These are phyloP conservation scores for Tenodera sinensis DNA, from an alignment of 2,888 invertebrate genomes.

Conservation along the genomic window DNA sequence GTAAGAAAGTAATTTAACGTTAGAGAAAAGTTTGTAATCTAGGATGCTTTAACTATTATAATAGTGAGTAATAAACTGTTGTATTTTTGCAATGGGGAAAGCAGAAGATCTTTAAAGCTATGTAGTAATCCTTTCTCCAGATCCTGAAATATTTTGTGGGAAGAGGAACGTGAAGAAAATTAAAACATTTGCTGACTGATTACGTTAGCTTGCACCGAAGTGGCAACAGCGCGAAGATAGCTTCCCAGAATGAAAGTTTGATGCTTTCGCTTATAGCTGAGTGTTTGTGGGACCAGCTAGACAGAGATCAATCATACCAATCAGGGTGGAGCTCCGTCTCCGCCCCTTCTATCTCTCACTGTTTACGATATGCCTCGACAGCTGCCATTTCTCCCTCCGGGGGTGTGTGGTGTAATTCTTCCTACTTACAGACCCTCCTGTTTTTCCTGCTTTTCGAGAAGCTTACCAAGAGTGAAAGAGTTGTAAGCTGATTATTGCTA, in stretches of 20 bases:
- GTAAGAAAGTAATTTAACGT: no score
- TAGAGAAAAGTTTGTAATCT: no score
- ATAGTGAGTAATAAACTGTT: no score
- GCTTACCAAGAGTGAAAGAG: not conserved
- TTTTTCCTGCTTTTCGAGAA: not conserved
- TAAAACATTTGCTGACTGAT: no score
- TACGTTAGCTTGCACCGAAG: not conserved
- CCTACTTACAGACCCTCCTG: not conserved
- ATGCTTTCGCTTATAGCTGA: not conserved
- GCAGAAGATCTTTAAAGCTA: no score
- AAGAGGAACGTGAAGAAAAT: no score
- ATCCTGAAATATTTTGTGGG: no score
- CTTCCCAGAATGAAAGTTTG: not conserved
- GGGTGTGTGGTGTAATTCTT: not conserved
- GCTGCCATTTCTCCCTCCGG: not conserved
- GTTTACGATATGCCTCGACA: not conserved
- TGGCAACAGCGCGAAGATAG: not conserved
- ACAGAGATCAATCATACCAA: not conserved
- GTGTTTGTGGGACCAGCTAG: not conserved
- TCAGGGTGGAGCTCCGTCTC: not conserved
- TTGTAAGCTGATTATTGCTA: not conserved
- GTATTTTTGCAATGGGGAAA: no score
- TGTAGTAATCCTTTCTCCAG: no score
- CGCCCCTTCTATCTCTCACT: not conserved
- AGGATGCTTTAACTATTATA: no score